Base-by-base conservation (phyloP, 2,888 invertebrate species). In the Poecilobothrus nobilitatus region DNA sequence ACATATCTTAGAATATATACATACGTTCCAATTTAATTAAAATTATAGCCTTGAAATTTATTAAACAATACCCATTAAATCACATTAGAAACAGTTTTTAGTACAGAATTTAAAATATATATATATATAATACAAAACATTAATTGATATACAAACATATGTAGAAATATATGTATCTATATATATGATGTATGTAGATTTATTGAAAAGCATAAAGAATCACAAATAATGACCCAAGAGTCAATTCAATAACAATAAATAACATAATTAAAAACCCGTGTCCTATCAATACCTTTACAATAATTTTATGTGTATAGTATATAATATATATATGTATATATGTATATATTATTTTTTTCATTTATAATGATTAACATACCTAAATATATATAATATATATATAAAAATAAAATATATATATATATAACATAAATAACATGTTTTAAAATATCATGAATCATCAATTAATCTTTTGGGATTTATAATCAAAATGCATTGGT, bases 211-310 rank as follows among this genome's bases (percentile, higher is more conserved):
- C n/a, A 53, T 53, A 53, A 53, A 53, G 18, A 53, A 53, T 53
- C n/a, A 53, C 7, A 53, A 53, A 53, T 53, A 53, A 53, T 53
- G 53, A 53, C 53, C 53, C 53, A 53, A 53, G 53, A 53, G 53
- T 53, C 53, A 53, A 53, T 53, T 53, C 53, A 53, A 53, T 53
- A 53, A 53, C 53, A 53, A 53, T 53, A 53, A 53, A 53, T 53
- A 53, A 53, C 15, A 53, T 53, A 53, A 53, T 53, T 53, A 53
- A 53, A 53, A 53, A 53, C 18, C 18, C 18, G 53, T 53, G 53
- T 53, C 53, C 18, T 53, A 53, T 53, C 12, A 53, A 53, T 53
- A 53, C 53, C 6, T 53, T 53, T 53, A 12, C 2, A 9, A 53
- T 18, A n/a, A 1, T 7, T 34, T 44, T 15, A 12, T 53, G 53